Percentiles rank a stretch among this genome's conserved stretches.
These are phyloP conservation scores for Montipora capricornis DNA, from an alignment of 64 coral and sea anemone species.

Conservation along the genomic window DNA sequence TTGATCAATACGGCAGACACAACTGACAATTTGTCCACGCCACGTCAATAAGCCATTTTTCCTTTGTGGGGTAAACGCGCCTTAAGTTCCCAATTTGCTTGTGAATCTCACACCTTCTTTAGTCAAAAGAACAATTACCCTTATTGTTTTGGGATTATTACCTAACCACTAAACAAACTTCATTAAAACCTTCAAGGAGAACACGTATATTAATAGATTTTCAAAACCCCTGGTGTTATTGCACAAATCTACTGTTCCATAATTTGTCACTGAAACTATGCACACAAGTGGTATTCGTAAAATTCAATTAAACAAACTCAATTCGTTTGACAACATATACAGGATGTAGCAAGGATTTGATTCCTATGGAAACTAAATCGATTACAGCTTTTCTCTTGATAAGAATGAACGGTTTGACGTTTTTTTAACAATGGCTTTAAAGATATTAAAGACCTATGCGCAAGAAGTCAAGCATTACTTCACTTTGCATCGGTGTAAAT, in stretches of 20 bases:
- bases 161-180: neutral
- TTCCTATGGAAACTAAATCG: neutral
- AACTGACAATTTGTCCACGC: neutral
- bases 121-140: neutral
- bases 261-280: no score
- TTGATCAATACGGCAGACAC: neutral
- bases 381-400: neutral
- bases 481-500: neutral
- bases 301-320: no score
- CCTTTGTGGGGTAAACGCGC: no score
- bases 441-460: neutral
- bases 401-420: neutral
- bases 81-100: no score
- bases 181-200: neutral
- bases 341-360: neutral
- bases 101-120: neutral
- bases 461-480: neutral
- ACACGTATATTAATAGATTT: neutral
- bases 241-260: neutral
- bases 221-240: neutral
- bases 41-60: neutral
- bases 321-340: no score
- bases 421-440: neutral
- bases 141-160: neutral
- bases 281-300: no score